Base-by-base conservation (phyloP, 1,140 invertebrate species). In the Asbolus verrucosus region DNA sequence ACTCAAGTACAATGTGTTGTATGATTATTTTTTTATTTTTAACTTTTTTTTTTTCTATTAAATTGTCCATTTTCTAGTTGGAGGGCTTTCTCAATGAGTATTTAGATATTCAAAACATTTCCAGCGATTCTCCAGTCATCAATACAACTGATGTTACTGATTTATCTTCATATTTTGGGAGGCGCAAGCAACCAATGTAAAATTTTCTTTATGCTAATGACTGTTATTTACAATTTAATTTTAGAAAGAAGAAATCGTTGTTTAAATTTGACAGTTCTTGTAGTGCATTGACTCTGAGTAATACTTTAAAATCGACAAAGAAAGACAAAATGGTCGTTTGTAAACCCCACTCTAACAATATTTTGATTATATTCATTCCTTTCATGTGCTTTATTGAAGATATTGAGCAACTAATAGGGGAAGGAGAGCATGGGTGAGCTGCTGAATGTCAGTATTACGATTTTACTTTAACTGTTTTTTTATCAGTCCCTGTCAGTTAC, bases 1-100 rank as follows among this genome's bases (percentile, higher is more conserved):
- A 89, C 88, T 24, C 92, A 93, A 77, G 90, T 96, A 15, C 95
- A 97, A 81, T 88, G 89, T 76, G 92, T 95, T 72, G 92, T 95
- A 86, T 85, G 88, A 68, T 68, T 2, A 36, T 36, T 2, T n/a
- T 11, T n/a, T n/a, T n/a, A n/a, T n/a, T n/a, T n/a, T n/a, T n/a
- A n/a, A n/a, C n/a, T n/a, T n/a, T n/a, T n/a, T n/a, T n/a, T n/a
- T n/a, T n/a, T 63, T 63, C 73, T 70, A 59, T 59, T 38, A 27
- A 11, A 6, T n/a, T 27, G 11, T 24, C 1, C n/a, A n/a, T 5
- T n/a, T 82, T 85, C 11, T 76, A 95, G 93, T 79, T 95, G 33
- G 92, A 92, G 82, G 83, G 89, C 13, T 81, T 95, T 19, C 81
- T 95, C 11, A 91, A 90, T 30, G 92, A 95, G 76, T 95, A 95